Evolutionary conservation across 2,113 vertebrate genomes (phyloP), one percentile per base, ranked within the genome.

Genomic region (Perognathus longimembris): DNA sequence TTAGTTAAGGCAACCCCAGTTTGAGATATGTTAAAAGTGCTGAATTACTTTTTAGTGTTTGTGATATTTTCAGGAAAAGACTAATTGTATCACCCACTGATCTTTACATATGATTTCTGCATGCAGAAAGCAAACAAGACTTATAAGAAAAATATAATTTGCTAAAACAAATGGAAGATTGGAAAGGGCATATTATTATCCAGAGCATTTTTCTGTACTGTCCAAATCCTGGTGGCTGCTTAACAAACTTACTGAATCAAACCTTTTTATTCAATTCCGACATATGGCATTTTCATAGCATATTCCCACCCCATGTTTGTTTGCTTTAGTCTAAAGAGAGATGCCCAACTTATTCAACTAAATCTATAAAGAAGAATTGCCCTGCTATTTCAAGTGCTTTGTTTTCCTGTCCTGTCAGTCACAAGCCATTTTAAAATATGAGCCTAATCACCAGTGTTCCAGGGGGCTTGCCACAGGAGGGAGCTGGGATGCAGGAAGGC

Each of bases 381-480:
- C 32, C 81, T 92, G 76, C 74, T 91, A 14, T 57, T 96, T 81
- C 77, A 67, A 87, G 82, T 22, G 64, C 70, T 75, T 71, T 89
- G 59, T 91, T 95, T 96, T 70, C 89, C 92, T 67, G 77, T 73
- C 76, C 93, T 96, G 96, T 96, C 95, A 94, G 84, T 95, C 95
- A 96, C 84, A 88, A 57, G 78, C 21, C 36, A 3, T 87, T 85
- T 86, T 90, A 92, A 95, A 95, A 89, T 89, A 90, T 50, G 90
- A 73, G 50, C 69, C 95, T 96, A 92, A 95, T 96, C 93, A 92
- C 90, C 59, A 21, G 83, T 86, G 73, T 92, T 95, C 87, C 89
- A 54, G 57, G 84, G 76, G 32, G 90, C 90, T 93, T 67, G 0
- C 73, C 70, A 2, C 22, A 24, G 36, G 45, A n/a, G 69, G 67